phyloP scores from a whole-genome alignment of 2,888 invertebrate genomes.

The Epinotia brunnichana region DNA sequence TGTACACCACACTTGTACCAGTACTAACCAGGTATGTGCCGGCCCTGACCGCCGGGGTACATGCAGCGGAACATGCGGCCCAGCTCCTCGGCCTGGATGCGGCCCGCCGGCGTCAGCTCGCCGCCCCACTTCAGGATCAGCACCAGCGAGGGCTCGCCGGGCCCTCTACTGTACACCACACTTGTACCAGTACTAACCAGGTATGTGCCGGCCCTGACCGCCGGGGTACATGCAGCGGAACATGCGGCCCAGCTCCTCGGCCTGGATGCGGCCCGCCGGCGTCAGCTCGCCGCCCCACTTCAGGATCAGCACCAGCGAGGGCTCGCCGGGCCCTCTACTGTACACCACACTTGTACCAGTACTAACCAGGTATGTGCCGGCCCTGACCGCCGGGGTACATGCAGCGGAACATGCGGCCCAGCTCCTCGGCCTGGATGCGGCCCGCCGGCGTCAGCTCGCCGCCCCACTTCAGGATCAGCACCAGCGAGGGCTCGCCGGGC shows the following conservation, averaged over 20 bases:
- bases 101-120: constrained; percentile 98
- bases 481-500: constrained; percentile 95
- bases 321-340: constrained; percentile 93
- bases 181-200: constrained; percentile 81
- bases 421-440: constrained; percentile 97
- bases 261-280: constrained; percentile 98
- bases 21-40: constrained; percentile 89
- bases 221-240: constrained; percentile 99
- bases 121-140: constrained; percentile 99
- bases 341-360: constrained; percentile 36
- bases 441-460: constrained; percentile 99
- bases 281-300: constrained; percentile 99
- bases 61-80: constrained; percentile 99
- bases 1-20: constrained; percentile 51
- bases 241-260: constrained; percentile 98
- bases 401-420: constrained; percentile 99
- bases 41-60: constrained; percentile 99
- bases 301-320: constrained; percentile 96
- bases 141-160: constrained; percentile 96
- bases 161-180: constrained; percentile 85
- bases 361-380: constrained; percentile 90
- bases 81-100: constrained; percentile 98
- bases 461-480: constrained; percentile 99
- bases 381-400: constrained; percentile 99
- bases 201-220: constrained; percentile 94